Evolutionary conservation across 2,888 invertebrate genomes (phyloP), one percentile per base, ranked within the genome.

Genomic region (Oxytorus armatus): DNA sequence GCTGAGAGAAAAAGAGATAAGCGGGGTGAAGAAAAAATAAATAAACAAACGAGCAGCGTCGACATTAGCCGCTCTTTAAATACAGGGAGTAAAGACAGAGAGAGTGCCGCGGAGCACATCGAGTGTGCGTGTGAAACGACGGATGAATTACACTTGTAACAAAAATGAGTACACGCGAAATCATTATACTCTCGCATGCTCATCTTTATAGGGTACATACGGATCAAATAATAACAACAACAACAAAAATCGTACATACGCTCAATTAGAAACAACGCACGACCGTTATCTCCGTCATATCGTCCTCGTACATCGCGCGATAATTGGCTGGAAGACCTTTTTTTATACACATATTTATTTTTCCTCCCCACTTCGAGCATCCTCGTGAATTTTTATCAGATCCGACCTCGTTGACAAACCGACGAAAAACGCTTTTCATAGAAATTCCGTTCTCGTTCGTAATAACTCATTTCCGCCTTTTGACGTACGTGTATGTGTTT

Each of bases 401-500:
- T 65, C 44, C 65, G 73, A 65, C 73, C 73, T 73, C 61, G 73
- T 18, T 25, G 16, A 74, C 11, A 5, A n/a, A 3, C 10, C 44
- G 0, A 61, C 21, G 23, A 65, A 55, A 16, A 23, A 57, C 10
- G 65, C 7, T 74, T 55, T 65, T 23, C 65, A 57, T 57, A 39
- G 16, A 73, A 73, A 73, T 73, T 73, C 55, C 14, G 55, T 33
- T 36, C 66, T 44, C 66, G 63, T 63, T 57, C 25, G 51, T 49
- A 59, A 66, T 33, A 33, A 74, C 11, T 36, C 5, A 65, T 59
- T 75, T 66, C 75, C 75, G 75, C 57, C 23, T 66, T 57, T 18
- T 23, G 23, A 5, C 23, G 25, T 47, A 7, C 8, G 14, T 29
- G 47, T 4, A 16, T n/a, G n/a, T n/a, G n/a, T n/a, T n/a, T n/a